phyloP scores from a whole-genome alignment of 1,140 invertebrate species.

The Drosophila pallidifrons region DNA sequence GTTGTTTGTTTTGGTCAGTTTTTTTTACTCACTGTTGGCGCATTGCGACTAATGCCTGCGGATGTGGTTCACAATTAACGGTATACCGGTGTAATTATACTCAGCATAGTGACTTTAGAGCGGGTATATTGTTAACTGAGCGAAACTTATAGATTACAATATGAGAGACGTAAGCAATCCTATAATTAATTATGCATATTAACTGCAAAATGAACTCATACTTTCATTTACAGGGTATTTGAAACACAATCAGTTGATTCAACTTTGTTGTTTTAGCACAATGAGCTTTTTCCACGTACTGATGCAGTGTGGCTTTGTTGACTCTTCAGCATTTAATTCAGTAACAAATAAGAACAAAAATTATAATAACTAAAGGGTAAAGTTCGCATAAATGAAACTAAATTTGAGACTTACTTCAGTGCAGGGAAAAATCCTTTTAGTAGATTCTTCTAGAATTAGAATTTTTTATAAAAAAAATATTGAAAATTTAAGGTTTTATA shows the following conservation, averaged over 20 bases:
- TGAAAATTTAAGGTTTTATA: too few species aligned
- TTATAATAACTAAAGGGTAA: neutral
- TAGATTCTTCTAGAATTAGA: too few species aligned
- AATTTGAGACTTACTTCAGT: too few species aligned
- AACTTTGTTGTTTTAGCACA: conserved; percentile 10
- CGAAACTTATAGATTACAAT: neutral
- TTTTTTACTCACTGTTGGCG: conserved; percentile 48
- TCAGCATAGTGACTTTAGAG: neutral
- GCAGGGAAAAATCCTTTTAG: too few species aligned
- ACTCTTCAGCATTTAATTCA: neutral
- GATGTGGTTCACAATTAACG: conserved; percentile 51
- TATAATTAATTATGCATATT: too few species aligned
- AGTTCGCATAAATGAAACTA: neutral
- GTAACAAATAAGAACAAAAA: conserved; percentile 9
- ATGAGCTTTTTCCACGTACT: conserved; percentile 10
- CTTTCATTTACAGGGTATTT: conserved; percentile 20
- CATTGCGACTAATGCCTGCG: conserved; percentile 62
- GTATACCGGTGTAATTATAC: conserved; percentile 35
- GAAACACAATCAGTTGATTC: neutral
- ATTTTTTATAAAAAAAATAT: neutral
- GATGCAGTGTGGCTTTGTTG: conserved; percentile 22
- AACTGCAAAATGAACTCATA: too few species aligned
- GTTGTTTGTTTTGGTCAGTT: conserved; percentile 37
- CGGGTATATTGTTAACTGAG: conserved; percentile 2
- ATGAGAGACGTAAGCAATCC: too few species aligned